Conservation (phyloP, 2,888 invertebrate genomes). For the Limenitis camilla region DNA sequence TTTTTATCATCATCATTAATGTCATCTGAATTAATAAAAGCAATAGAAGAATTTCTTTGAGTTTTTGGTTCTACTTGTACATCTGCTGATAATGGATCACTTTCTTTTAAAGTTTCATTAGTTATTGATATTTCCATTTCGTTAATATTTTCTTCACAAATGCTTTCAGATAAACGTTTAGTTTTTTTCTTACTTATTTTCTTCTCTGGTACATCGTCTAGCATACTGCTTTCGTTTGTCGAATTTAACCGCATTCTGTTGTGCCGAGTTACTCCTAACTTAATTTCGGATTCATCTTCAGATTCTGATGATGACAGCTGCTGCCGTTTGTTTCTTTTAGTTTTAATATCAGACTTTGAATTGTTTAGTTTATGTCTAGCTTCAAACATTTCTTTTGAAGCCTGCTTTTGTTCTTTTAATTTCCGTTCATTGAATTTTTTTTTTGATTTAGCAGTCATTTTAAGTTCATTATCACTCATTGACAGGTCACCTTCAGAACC, state of each 20-base stretch:
- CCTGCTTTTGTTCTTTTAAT: slow-evolving; percentile 57
- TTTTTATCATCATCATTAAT: slow-evolving; percentile 41
- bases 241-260: slow-evolving; percentile 52
- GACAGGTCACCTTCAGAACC: slow-evolving; percentile 62
- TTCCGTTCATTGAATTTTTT: slow-evolving; percentile 59
- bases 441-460: slow-evolving; percentile 58
- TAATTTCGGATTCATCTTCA: slow-evolving; percentile 33
- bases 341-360: slow-evolving; percentile 31
- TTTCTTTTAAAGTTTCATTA: slow-evolving; percentile 32
- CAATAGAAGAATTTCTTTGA: slow-evolving; percentile 42
- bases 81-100: slow-evolving; percentile 44
- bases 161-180: slow-evolving; percentile 38
- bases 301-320: slow-evolving; percentile 44
- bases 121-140: slow-evolving; percentile 53
- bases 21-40: slow-evolving; percentile 37
- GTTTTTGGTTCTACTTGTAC: slow-evolving; percentile 54
- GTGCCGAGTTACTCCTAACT: slow-evolving; percentile 37
- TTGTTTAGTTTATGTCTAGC: slow-evolving; percentile 49
- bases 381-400: slow-evolving; percentile 63
- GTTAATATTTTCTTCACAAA: slow-evolving; percentile 35
- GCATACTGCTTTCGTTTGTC: slow-evolving; percentile 25
- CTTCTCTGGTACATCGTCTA: slow-evolving; percentile 5
- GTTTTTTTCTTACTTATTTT: slow-evolving; percentile 30
- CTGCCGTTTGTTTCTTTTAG: slow-evolving; percentile 36
- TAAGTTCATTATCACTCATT: slow-evolving; percentile 60